phyloP scores from a whole-genome alignment of 2,113 vertebrate genomes.

The Chlamydotis undulata region DNA sequence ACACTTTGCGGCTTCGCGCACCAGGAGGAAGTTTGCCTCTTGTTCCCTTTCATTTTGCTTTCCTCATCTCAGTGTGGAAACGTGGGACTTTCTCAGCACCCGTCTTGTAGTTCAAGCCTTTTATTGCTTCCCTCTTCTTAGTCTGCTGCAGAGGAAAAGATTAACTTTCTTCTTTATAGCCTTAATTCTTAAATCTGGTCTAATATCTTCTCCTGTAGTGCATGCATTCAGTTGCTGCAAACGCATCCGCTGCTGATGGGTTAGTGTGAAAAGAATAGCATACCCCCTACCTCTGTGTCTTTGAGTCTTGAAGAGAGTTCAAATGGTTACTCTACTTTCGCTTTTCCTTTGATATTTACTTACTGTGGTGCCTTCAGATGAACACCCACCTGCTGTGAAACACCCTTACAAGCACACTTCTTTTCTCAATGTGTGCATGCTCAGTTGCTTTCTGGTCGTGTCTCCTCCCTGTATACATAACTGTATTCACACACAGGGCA shows the following conservation, averaged over 20 bases:
- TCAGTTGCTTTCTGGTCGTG: background rate
- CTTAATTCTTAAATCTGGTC: slow-evolving; percentile 61
- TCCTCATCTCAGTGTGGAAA: background rate
- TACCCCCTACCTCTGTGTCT: slow-evolving; percentile 50
- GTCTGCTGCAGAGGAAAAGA: slow-evolving; percentile 44
- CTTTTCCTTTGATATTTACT: slow-evolving; percentile 56
- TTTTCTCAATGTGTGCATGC: background rate
- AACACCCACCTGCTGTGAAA: background rate
- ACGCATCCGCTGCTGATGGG: slow-evolving; percentile 49
- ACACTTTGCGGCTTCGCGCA: fast-evolving
- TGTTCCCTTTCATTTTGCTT: background rate
- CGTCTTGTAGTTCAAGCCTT: background rate
- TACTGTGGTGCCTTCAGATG: background rate
- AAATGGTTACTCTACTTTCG: slow-evolving; percentile 56
- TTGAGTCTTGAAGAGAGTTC: slow-evolving; percentile 61
- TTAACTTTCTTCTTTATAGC: slow-evolving; percentile 54
- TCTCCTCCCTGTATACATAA: background rate
- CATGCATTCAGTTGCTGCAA: slow-evolving; percentile 61
- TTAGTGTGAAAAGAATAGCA: slow-evolving; percentile 35
- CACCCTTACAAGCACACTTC: background rate
- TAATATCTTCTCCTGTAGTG: slow-evolving; percentile 61
- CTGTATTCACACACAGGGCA: background rate
- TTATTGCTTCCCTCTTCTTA: background rate
- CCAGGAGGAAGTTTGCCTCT: background rate
- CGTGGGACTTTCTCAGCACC: background rate